Base-by-base conservation (phyloP, 2,113 vertebrate genomes). In the Pavo muticus region DNA sequence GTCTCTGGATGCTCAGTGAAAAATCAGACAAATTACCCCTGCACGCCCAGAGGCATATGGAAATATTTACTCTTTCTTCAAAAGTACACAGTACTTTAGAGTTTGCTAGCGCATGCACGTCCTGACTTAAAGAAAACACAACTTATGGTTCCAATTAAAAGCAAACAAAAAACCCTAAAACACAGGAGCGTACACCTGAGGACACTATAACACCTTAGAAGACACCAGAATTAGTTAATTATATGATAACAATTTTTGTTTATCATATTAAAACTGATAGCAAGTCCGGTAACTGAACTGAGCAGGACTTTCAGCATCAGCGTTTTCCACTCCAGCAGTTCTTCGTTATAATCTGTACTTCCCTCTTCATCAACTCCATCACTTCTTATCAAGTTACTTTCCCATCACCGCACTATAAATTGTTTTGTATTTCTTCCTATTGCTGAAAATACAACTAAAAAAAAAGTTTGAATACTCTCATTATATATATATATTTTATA, bases 371-470 rank as follows among this genome's bases (percentile, higher is more conserved):
- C 21, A 77, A 20, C 23, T 82, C 37, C 32, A 17, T 11, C 52
- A 57, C 24, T 39, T 4, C 8, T 14, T 15, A 50, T 6, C 65
- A 54, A 27, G 79, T 64, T 82, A 74, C 12, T 90, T 87, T 11
- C 30, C 65, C 87, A 6, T 2, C 5, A 1, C 8, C 16, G 5
- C 37, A 39, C 11, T 18, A 0, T 19, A 54, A 50, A 3, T 32
- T 52, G 47, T 63, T n/a, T 48, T 56, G 11, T 74, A 45, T 39
- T 90, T 90, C n/a, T 76, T 86, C 11, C 20, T 90, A 7, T 27
- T 86, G n/a, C 13, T 57, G 39, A 82, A 61, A 25, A 52, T 24
- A 75, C 82, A 84, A 17, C 8, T 47, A 39, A 90, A 93, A 37
- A 17, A 19, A 57, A n/a, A 20, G 37, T 4, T 42, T 5, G 32